phyloP scores from a whole-genome alignment of 2,888 invertebrate species.

The Eudasyphora cyanicolor region DNA sequence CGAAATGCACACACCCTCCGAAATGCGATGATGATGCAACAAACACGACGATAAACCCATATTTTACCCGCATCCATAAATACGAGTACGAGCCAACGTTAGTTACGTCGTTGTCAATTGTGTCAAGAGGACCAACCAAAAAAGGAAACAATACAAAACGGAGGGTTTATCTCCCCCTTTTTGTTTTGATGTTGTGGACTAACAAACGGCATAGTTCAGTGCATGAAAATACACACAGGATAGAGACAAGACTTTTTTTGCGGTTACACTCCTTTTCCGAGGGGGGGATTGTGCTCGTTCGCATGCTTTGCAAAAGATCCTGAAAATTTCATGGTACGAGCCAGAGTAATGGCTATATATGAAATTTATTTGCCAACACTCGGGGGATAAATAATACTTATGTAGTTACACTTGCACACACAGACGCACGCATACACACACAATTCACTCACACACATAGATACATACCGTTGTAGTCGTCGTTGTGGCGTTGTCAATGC shows the following conservation, averaged over 20 bases:
- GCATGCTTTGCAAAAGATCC: neutral
- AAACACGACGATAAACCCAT: conserved; percentile 27
- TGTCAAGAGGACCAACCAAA: conserved; percentile 8
- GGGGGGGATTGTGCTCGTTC: neutral
- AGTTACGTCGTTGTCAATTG: conserved; percentile 39
- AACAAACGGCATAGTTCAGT: conserved; percentile 18
- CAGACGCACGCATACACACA: neutral
- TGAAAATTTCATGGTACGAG: neutral
- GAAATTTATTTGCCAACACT: conserved; percentile 56
- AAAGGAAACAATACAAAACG: neutral
- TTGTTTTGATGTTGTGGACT: neutral
- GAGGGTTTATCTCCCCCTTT: conserved; percentile 15
- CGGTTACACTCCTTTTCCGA: conserved; percentile 22
- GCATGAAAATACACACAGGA: conserved; percentile 13
- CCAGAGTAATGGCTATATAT: neutral
- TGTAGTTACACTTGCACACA: conserved; percentile 9
- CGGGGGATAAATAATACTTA: conserved; percentile 47
- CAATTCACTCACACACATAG: neutral
- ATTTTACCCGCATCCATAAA: conserved; percentile 52
- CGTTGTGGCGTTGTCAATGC: conserved; percentile 14
- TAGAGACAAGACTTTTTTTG: conserved; percentile 35
- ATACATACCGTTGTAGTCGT: neutral
- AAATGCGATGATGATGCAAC: conserved; percentile 8
- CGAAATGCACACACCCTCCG: neutral
- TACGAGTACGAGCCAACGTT: conserved; percentile 15